Evolutionary conservation across 2,888 invertebrate genomes (phyloP), one percentile per base, ranked within the genome.

Genomic region (Alcis repandata): DNA sequence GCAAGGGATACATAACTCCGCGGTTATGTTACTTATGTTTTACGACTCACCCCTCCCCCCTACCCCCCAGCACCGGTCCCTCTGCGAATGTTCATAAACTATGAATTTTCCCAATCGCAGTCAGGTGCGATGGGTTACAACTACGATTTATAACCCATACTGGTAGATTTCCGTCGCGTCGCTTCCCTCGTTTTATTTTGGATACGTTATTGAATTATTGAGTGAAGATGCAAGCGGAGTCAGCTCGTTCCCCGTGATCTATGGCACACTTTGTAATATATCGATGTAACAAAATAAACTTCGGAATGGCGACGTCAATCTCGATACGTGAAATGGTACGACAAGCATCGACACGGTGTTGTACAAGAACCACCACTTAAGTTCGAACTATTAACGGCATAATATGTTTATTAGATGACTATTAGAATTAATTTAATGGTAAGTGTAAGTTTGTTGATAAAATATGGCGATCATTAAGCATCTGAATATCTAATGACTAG

Each of bases 61-160:
- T 76, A 67, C 27, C 33, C 36, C 65, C 70, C 51, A 7, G 9
- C 59, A 59, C 65, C 53, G 10, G 17, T 33, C 56, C 53, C 27
- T 13, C 57, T 38, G 41, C 73, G 76, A 77, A 73, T 76, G 76
- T 85, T 87, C 89, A 90, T 92, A 91, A 92, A 91, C 85, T 90
- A 91, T 89, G 89, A 87, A 91, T 90, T 85, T 81, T 74, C 79
- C 84, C 87, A 88, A 87, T 88, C 89, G 87, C 85, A 86, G 89
- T 87, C 90, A 90, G 91, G 90, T 91, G 90, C 87, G 86, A 88
- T 86, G 83, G 84, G 85, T 79, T 82, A 80, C 83, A 74, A 72
- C 72, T 78, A 75, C 88, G 90, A 91, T 91, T 90, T 92, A 91
- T 89, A 85, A 85, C 86, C 83, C 72, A 77, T 78, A 61, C 71